phyloP scores from a whole-genome alignment of 2,113 vertebrate species.

The Alethe diademata region DNA sequence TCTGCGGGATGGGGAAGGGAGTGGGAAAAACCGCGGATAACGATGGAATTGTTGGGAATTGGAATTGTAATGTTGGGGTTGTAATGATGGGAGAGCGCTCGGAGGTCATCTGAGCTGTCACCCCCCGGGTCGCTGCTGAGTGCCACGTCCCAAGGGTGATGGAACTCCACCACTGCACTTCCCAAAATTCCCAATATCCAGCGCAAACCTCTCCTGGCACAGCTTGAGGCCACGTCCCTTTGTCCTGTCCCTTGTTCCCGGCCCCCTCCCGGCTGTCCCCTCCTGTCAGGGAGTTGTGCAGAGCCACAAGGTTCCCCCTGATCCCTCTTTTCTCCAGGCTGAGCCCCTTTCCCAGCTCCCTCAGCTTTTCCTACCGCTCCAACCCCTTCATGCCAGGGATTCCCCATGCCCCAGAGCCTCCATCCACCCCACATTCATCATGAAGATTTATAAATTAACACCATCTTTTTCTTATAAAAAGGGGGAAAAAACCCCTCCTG shows the following conservation, averaged over 20 bases:
- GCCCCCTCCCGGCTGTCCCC: too few relatives aligned
- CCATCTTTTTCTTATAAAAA: neutral
- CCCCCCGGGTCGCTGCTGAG: neutral
- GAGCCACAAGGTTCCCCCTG: too few relatives aligned
- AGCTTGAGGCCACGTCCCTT: too few relatives aligned
- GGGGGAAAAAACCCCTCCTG: rapidly evolving
- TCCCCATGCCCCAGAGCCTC: neutral
- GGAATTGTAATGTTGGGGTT: too few relatives aligned
- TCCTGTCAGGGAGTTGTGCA: too few relatives aligned
- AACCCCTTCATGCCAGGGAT: neutral
- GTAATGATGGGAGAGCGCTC: neutral
- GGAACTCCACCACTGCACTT: rapidly evolving
- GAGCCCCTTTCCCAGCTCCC: neutral
- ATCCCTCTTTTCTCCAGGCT: too few relatives aligned
- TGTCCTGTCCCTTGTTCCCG: too few relatives aligned
- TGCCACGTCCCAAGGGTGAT: neutral
- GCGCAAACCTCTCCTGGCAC: too few relatives aligned
- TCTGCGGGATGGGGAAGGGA: neutral
- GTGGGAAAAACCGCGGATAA: neutral
- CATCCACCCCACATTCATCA: neutral
- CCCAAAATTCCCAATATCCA: neutral
- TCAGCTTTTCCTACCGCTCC: neutral
- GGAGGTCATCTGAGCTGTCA: rapidly evolving
- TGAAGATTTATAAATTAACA: neutral
- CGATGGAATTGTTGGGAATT: rapidly evolving